Conservation (phyloP, 2,888 invertebrate genomes). For the Galerucella calmariensis region DNA sequence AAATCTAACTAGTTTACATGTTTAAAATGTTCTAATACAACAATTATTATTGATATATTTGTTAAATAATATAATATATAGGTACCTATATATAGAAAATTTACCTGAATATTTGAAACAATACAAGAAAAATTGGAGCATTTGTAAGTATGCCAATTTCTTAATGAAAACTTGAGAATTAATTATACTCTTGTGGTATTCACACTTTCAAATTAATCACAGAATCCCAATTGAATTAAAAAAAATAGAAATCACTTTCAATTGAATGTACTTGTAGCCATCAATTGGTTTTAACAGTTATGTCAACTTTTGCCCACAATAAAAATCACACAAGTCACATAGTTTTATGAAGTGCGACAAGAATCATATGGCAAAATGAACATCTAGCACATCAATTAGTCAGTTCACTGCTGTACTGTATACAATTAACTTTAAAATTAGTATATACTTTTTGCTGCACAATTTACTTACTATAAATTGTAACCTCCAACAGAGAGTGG, state of each 20-base stretch:
- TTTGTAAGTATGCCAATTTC: constrained; percentile 1
- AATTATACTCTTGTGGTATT: background rate
- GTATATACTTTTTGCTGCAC: constrained; percentile 10
- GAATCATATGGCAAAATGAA: constrained; percentile 37
- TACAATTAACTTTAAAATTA: constrained; percentile 37
- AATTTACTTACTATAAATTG: background rate
- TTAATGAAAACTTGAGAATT: background rate
- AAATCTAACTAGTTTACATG: no score
- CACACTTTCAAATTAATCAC: background rate
- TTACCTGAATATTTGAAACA: background rate
- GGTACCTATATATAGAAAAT: background rate
- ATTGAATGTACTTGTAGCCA: background rate
- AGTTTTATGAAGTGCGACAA: constrained; percentile 18
- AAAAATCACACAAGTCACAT: background rate
- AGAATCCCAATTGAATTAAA: background rate
- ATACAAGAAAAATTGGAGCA: background rate
- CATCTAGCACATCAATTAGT: constrained; percentile 41
- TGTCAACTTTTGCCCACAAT: background rate
- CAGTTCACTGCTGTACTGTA: constrained; percentile 13
- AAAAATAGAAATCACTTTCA: constrained; percentile 11
- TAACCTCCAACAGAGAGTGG: constrained; percentile 9
- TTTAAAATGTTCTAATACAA: no score
- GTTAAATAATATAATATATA: no score
- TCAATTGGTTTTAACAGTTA: background rate
- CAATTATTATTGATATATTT: no score